Evolutionary conservation across 2,113 vertebrate genomes (phyloP), one percentile per base, ranked within the genome.

Genomic region (Chlorodrepanis virens): DNA sequence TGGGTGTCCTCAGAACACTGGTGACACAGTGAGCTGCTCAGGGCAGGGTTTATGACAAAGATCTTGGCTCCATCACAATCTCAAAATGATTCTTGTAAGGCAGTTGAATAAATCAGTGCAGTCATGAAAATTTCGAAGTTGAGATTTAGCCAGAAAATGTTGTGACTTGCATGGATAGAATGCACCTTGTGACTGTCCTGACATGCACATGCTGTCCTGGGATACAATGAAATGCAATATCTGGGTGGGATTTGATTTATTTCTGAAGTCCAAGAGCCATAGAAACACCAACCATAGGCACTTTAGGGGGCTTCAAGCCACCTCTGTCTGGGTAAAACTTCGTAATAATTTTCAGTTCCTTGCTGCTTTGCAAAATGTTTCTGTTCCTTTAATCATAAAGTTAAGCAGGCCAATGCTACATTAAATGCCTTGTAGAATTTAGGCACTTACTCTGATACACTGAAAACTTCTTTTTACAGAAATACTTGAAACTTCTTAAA

Each of bases 401-500:
- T 63, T 67, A n/a, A 57, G 10, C 33, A 27, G 50, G 9, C 10
- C 35, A 69, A 2, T 29, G 44, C 3, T 57, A 19, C 37, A 28
- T 19, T 56, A 67, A 92, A 61, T 31, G 6, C 42, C 64, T 49
- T 5, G 35, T 65, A 50, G 64, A 82, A 81, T 14, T 44, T 29
- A 67, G 21, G 14, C 59, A 94, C 91, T 96, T 96, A 97, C 93
- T 96, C 87, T 72, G 94, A 76, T 81, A 89, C 87, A n/a, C 57
- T 83, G 23, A 89, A 77, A 59, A 98, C 96, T 49, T 98, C 90
- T 20, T 79, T 96, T 64, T 97, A 85, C 86, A 98, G 81, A 96
- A 98, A 96, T 49, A 56, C 87, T 24, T 98, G 98, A 69, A 99
- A 96, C 90, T 98, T 99, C 52, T 99, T 98, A 77, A 99, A 99